Evolutionary conservation across 1,140 invertebrate genomes (phyloP).

Genomic region (Conus ventricosus): DNA sequence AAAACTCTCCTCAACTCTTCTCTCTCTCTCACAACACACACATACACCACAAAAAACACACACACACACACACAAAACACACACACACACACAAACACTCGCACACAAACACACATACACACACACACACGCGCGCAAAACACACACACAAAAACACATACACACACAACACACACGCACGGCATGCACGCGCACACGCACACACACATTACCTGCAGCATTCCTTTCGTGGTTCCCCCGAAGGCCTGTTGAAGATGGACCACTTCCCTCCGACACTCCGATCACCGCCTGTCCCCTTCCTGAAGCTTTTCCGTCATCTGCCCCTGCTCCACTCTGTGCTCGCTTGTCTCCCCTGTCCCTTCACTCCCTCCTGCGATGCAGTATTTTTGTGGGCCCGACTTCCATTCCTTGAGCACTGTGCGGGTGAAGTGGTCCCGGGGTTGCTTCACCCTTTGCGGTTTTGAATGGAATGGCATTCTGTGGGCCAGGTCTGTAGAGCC

Average conservation of each 20-base stretch:
- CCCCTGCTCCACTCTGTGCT: background rate
- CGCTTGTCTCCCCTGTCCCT: background rate
- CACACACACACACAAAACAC: too few relatives aligned
- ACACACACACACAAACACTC: too few relatives aligned
- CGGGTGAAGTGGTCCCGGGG: background rate
- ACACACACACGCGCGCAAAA: too few relatives aligned
- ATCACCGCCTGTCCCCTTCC: constrained; percentile 25
- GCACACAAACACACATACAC: too few relatives aligned
- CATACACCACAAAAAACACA: too few relatives aligned
- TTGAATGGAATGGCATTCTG: background rate
- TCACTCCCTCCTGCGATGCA: background rate
- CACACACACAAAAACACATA: too few relatives aligned
- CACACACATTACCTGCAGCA: constrained; percentile 18
- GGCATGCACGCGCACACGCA: too few relatives aligned
- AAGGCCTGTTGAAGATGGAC: constrained; percentile 1
- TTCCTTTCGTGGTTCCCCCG: constrained; percentile 7
- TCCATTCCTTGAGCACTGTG: background rate
- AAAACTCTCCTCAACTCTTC: too few relatives aligned
- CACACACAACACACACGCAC: too few relatives aligned
- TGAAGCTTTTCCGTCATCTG: background rate
- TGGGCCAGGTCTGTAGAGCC: background rate
- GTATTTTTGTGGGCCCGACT: background rate
- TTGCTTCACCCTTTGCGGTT: background rate
- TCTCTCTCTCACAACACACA: background rate
- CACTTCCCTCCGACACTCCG: background rate